Conservation (phyloP, 2,797 vertebrate genomes). For the Phoxinus dragarum region DNA sequence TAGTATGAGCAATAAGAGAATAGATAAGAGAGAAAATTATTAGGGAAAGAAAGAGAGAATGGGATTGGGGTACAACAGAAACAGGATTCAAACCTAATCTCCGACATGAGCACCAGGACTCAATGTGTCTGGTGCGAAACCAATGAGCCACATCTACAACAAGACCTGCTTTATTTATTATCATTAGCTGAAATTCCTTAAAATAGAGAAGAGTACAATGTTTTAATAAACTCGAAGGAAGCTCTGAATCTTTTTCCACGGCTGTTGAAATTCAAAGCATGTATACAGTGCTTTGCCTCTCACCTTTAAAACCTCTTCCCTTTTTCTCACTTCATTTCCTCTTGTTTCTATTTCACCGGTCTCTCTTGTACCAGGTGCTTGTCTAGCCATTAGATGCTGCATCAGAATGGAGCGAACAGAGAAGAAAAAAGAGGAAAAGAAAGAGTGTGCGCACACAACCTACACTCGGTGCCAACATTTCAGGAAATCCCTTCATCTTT, state of each 20-base stretch:
- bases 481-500: conserved; percentile 44
- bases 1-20: too few relatives aligned
- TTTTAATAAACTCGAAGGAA: not conserved
- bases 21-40: not conserved
- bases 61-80: not conserved
- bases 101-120: not conserved
- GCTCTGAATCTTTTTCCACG: not conserved
- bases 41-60: not conserved
- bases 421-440: conserved; percentile 9
- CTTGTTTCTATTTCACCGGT: conserved; percentile 17
- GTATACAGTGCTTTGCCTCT: not conserved
- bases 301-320: conserved; percentile 29
- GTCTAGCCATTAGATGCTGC: conserved; percentile 20
- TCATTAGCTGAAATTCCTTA: not conserved
- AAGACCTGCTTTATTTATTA: not conserved
- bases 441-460: not conserved
- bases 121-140: not conserved
- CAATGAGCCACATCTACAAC: not conserved
- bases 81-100: not conserved
- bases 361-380: conserved; percentile 19
- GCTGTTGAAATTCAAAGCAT: conserved; percentile 1
- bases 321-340: conserved; percentile 17
- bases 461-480: conserved; percentile 23
- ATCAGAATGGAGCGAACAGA: conserved; percentile 17
- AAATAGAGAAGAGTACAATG: not conserved